These are phyloP conservation scores for Nothocercus nigrocapillus DNA, from an alignment of 2,113 vertebrate genomes.

Conservation along the genomic window DNA sequence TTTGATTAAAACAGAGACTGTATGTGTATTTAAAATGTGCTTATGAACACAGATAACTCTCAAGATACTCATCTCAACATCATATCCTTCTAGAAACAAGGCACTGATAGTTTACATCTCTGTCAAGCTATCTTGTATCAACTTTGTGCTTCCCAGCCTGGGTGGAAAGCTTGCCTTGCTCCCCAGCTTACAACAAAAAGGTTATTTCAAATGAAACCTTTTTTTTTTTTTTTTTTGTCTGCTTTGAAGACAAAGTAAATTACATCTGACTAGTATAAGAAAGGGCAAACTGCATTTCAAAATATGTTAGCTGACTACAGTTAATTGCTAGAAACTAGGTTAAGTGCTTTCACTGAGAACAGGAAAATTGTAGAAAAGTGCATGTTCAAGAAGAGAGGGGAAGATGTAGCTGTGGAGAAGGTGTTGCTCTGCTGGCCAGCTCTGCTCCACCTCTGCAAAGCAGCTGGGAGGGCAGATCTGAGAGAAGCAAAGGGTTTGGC, in stretches of 20 bases:
- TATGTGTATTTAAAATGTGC: neutral
- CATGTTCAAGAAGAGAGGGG: neutral
- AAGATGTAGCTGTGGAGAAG: neutral
- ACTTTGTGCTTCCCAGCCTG: neutral
- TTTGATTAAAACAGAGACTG: neutral
- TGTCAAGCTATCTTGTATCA: neutral
- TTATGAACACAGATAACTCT: neutral
- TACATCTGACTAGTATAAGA: neutral
- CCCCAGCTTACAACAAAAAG: neutral
- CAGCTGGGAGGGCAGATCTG: neutral
- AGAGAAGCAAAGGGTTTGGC: neutral
- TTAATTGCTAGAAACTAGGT: conserved; percentile 27
- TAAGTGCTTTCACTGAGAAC: neutral
- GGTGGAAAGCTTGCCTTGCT: neutral
- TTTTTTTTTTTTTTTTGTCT: neutral
- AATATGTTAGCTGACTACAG: neutral
- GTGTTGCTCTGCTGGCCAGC: neutral
- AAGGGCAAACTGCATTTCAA: conserved; percentile 49
- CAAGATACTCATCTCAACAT: neutral
- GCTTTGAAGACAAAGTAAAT: conserved; percentile 25
- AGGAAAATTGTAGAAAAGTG: neutral
- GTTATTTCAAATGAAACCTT: conserved; percentile 10
- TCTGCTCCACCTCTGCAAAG: conserved; percentile 15
- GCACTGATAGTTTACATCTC: neutral
- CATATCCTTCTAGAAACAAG: neutral